phyloP scores from a whole-genome alignment of 1,140 invertebrate species.

The Ganaspis sp. region DNA sequence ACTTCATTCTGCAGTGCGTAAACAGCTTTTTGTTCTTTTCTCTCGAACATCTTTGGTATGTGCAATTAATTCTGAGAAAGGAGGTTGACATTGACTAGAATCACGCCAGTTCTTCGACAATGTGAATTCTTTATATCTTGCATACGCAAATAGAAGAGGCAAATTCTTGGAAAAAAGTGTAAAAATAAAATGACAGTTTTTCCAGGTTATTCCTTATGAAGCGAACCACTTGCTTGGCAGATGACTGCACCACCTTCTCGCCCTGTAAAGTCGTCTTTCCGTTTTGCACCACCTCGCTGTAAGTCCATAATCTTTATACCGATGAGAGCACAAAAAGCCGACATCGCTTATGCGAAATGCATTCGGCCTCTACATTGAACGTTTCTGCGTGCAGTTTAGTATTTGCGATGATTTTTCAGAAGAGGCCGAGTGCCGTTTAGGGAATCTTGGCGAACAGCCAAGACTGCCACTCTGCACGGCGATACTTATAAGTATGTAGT shows the following conservation, averaged over 20 bases:
- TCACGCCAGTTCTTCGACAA: background rate
- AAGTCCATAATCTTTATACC: conserved; percentile 55
- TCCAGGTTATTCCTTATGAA: conserved; percentile 35
- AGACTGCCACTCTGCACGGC: conserved; percentile 43
- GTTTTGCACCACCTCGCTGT: conserved; percentile 35
- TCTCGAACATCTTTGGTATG: too few relatives aligned
- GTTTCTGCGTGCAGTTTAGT: conserved; percentile 38
- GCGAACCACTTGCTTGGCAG: conserved; percentile 57
- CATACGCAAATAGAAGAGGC: conserved; percentile 17
- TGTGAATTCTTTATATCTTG: background rate
- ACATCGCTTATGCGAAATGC: conserved; percentile 55
- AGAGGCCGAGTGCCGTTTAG: conserved; percentile 68
- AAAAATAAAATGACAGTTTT: conserved; percentile 12
- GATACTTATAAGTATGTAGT: conserved; percentile 32
- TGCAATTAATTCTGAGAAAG: too few relatives aligned
- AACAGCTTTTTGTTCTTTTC: too few relatives aligned
- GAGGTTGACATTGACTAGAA: background rate
- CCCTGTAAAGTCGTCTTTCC: too few relatives aligned
- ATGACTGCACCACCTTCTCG: too few relatives aligned
- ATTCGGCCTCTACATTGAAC: conserved; percentile 38
- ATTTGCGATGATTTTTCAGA: conserved; percentile 67
- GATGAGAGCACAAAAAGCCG: conserved; percentile 65
- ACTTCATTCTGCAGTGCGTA: too few relatives aligned
- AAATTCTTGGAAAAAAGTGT: conserved; percentile 12
- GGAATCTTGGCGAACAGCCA: conserved; percentile 68